Conservation (phyloP, 2,113 vertebrate genomes). For the Melanerpes aurifrons region DNA sequence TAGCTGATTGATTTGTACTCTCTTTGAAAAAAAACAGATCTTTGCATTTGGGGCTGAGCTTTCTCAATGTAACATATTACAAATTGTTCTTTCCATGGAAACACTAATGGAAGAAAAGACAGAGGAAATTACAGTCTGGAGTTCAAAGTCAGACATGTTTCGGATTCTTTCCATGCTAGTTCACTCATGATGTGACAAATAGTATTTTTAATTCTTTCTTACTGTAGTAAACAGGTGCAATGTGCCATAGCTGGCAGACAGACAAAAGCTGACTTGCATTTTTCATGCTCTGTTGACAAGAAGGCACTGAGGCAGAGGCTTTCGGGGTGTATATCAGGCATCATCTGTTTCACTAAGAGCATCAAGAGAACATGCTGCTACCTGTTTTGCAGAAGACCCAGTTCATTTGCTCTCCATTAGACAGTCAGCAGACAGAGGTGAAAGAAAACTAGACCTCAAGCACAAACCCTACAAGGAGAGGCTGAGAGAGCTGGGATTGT, state of each 20-base stretch:
- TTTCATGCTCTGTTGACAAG: neutral
- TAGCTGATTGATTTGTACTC: neutral
- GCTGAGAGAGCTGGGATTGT: no score
- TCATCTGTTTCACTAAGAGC: neutral
- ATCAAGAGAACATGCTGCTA: neutral
- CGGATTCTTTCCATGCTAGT: conserved; percentile 18
- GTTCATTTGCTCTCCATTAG: neutral
- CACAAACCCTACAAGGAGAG: no score
- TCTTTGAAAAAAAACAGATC: neutral
- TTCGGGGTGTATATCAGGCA: neutral
- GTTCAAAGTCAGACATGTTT: neutral
- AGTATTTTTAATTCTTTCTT: conserved; percentile 20
- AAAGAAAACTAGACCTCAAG: neutral
- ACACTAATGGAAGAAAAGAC: neutral
- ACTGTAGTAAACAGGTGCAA: neutral
- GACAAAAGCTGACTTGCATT: conserved; percentile 16
- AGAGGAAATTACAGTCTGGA: neutral
- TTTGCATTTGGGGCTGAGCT: neutral
- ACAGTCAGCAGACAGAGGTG: neutral
- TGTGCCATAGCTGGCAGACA: neutral
- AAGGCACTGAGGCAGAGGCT: neutral
- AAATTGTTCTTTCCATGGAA: neutral
- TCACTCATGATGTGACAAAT: neutral
- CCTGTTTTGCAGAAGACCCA: neutral
- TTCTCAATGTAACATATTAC: neutral